Evolutionary conservation across 2,888 invertebrate species (phyloP).

Genomic region (Bedellia somnulentella): DNA sequence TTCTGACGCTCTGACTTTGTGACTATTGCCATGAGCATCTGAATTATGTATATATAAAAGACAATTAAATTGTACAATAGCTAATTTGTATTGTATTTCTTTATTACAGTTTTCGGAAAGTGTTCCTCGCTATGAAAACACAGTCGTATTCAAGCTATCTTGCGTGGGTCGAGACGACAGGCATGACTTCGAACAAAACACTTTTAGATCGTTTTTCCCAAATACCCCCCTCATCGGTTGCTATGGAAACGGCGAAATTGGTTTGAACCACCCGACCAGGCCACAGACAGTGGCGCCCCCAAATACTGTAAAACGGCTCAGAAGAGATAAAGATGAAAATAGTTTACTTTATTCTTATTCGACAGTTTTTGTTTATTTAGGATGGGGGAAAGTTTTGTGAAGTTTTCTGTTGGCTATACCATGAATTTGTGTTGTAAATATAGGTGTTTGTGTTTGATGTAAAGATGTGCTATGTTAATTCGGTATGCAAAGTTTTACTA

Average conservation of each 20-base stretch:
- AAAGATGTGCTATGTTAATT: no score
- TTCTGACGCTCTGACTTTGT: no score
- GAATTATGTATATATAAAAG: no score
- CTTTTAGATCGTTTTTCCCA: constrained; percentile 37
- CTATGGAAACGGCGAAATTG: constrained; percentile 49
- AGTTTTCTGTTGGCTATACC: no score
- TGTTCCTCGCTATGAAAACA: constrained; percentile 39
- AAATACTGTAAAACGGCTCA: constrained; percentile 13
- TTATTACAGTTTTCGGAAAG: constrained; percentile 38
- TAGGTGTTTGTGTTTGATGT: no score
- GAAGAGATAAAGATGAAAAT: constrained; percentile 19
- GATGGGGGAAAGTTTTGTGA: constrained; percentile 49
- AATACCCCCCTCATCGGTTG: constrained; percentile 35
- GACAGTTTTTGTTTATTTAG: constrained; percentile 16
- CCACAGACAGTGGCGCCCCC: constrained; percentile 10
- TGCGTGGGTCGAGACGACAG: constrained; percentile 42
- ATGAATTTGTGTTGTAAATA: no score
- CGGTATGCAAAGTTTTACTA: no score
- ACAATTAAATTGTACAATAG: no score
- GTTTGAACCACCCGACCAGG: constrained; percentile 28
- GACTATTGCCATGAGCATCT: no score
- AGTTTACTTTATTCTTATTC: constrained; percentile 40
- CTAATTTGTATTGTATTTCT: no score
- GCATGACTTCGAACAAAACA: constrained; percentile 34
- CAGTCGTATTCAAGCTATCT: constrained; percentile 37